Conservation (phyloP, 92 coral and sea anemone genomes). For the Palythoa grandis region DNA sequence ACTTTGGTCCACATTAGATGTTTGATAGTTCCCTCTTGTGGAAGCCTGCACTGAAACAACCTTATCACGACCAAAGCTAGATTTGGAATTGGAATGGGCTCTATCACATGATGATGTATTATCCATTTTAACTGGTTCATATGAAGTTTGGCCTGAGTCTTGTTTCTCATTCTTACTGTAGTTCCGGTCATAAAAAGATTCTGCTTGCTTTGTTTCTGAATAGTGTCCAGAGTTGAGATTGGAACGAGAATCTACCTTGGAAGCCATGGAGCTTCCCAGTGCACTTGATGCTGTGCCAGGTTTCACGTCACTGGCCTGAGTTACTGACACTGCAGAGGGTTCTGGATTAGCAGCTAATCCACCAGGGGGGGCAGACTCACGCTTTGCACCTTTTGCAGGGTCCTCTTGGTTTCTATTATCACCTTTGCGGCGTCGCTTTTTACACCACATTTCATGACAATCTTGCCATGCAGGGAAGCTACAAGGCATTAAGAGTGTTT, state of each 20-base stretch:
- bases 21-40: constrained; percentile 20
- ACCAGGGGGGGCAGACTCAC: constrained; percentile 55
- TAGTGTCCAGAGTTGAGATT: constrained; percentile 9
- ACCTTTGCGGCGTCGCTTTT: constrained; percentile 91
- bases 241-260: constrained; percentile 22
- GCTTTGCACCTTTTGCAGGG: constrained; percentile 65
- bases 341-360: constrained; percentile 38
- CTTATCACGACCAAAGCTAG: background rate
- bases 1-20: constrained; percentile 8
- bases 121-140: constrained; percentile 27
- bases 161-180: constrained; percentile 22
- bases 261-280: constrained; percentile 1
- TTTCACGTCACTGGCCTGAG: constrained; percentile 44
- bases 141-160: background rate
- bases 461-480: constrained; percentile 99
- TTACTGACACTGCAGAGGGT: background rate
- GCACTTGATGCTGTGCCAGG: constrained; percentile 38
- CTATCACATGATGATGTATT: constrained; percentile 14
- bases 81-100: constrained; percentile 16
- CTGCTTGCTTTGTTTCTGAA: constrained; percentile 24
- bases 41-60: constrained; percentile 1
- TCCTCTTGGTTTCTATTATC: constrained; percentile 76
- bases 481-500: constrained; percentile 5
- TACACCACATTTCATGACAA: constrained; percentile 99
- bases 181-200: constrained; percentile 18